phyloP scores from a whole-genome alignment of 2,113 vertebrate genomes.

The Hystrix brachyura region DNA sequence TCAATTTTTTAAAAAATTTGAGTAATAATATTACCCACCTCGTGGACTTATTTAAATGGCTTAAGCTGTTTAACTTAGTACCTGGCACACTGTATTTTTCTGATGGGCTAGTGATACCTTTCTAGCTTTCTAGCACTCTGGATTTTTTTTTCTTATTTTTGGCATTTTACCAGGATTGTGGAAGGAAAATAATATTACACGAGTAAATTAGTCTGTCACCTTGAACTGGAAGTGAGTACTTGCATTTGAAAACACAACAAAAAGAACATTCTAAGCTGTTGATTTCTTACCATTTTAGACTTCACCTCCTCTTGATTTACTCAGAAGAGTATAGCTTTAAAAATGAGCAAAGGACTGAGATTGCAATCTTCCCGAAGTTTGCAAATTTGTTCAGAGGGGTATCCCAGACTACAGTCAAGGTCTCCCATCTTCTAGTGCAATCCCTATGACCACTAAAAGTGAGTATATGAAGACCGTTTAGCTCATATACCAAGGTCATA shows the following conservation, averaged over 20 bases:
- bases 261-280: background rate
- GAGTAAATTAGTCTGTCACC: background rate
- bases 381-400: background rate
- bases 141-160: conserved; percentile 41
- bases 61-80: conserved; percentile 3
- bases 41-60: conserved; percentile 23
- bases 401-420: background rate
- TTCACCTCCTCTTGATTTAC: conserved; percentile 39
- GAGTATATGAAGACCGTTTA: background rate
- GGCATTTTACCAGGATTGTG: background rate
- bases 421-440: background rate
- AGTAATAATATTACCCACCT: background rate
- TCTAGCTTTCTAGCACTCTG: background rate
- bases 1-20: background rate
- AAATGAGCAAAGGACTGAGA: conserved; percentile 34
- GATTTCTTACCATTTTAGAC: conserved; percentile 24
- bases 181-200: background rate
- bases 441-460: conserved; percentile 23
- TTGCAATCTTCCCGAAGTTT: background rate
- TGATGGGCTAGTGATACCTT: background rate
- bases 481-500: background rate
- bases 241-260: conserved; percentile 37
- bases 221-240: conserved; percentile 26
- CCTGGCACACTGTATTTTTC: background rate
- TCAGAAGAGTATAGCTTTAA: background rate